These are phyloP conservation scores for Tigriopus japonicus DNA, from an alignment of 1,140 invertebrate genomes.

Conservation along the genomic window DNA sequence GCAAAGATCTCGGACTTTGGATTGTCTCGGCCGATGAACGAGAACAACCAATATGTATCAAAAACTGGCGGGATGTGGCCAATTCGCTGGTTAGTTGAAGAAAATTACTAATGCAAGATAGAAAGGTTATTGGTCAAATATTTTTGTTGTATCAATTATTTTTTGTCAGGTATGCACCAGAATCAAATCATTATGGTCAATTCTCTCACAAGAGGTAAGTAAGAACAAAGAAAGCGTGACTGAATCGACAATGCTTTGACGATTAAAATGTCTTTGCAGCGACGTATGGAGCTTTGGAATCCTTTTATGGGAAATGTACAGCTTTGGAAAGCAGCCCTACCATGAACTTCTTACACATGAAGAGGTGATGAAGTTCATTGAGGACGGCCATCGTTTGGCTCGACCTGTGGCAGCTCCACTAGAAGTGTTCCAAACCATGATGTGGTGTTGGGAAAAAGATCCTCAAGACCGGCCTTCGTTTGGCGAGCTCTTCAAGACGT, in stretches of 20 bases:
- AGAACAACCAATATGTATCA: slow-evolving; percentile 86
- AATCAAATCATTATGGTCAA: slow-evolving; percentile 40
- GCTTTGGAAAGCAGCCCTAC: slow-evolving; percentile 76
- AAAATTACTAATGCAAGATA: too few relatives aligned
- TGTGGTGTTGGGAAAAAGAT: slow-evolving; percentile 97
- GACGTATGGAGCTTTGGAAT: slow-evolving; percentile 98
- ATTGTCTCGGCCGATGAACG: slow-evolving; percentile 61
- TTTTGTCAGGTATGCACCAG: slow-evolving; percentile 44
- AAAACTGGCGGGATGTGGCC: slow-evolving; percentile 94
- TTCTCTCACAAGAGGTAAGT: too few relatives aligned
- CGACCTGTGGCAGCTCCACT: slow-evolving; percentile 67
- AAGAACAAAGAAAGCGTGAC: too few relatives aligned
- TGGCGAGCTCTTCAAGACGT: slow-evolving; percentile 55
- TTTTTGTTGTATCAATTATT: too few relatives aligned
- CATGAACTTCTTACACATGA: slow-evolving; percentile 38
- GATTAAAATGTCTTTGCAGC: slow-evolving; percentile 86
- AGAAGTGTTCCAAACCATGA: slow-evolving; percentile 73
- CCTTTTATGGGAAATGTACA: slow-evolving; percentile 91
- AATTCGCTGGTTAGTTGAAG: slow-evolving; percentile 60
- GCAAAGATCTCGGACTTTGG: slow-evolving; percentile 44
- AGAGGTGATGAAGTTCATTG: slow-evolving; percentile 77
- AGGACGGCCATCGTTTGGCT: slow-evolving; percentile 82
- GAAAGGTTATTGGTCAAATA: too few relatives aligned
- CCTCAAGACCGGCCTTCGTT: slow-evolving; percentile 96
- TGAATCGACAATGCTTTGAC: too few relatives aligned